Base-by-base conservation (phyloP, 1,140 invertebrate species). In the Cyrtorhinus lividipennis region DNA sequence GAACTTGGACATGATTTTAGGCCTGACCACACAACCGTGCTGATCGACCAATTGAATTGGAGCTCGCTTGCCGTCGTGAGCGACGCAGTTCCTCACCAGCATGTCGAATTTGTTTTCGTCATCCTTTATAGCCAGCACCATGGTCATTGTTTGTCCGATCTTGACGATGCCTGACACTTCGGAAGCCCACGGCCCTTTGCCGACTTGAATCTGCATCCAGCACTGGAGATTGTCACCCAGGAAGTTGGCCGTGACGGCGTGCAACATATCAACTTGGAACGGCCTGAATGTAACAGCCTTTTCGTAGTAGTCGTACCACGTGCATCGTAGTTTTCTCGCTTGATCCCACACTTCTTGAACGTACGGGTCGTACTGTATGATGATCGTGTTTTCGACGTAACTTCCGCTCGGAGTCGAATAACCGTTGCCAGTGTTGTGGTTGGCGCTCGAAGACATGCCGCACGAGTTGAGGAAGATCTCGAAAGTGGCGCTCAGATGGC, bases 271-370 rank as follows among this genome's bases (percentile, higher is more conserved):
- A 1, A 95, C 92, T 0, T 90, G 90, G 81, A 95, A 95, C 0
- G 92, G 91, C 56, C 91, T 76, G 77, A 95, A 95, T 0, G 92
- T 94, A 0, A 95, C 92, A 0, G 91, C 90, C 70, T 95, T 95
- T 75, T 95, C 92, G 70, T 95, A 95, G 65, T 94, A 85, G 73
- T 95, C 92, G 68, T 95, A 91, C 92, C 92, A 95, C 0, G 91
- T 95, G 74, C 92, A 95, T 1, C 92, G 80, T 2, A 95, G 70
- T 73, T 94, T 94, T 18, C 92, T 76, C 1, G 92, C 92, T 73
- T 95, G 91, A 77, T 95, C 92, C 92, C 92, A 95, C 1, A 95
- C 91, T 76, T 95, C 92, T 76, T 95, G 92, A 0, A 95, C 91
- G 77, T 94, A 86, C 12, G 91, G 88, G 74, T 95, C 92, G 69